A percentile compares a stretch with the other conserved stretches of the same genome.
Conservation (phyloP, 1,140 invertebrate species). For the Ostrea denselamellosa region DNA sequence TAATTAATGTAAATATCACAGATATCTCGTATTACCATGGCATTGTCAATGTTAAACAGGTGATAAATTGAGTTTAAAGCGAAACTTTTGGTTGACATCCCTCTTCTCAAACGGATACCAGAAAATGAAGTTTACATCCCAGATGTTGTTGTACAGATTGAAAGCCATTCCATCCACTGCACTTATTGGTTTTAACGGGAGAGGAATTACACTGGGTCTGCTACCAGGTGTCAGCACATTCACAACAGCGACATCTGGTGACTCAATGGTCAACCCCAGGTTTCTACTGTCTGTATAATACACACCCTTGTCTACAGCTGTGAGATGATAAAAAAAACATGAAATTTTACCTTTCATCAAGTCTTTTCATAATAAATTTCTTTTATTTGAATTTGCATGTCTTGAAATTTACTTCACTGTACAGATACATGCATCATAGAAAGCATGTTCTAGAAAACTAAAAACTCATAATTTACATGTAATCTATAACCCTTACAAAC, state of each 20-base stretch:
- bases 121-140: conserved; percentile 73
- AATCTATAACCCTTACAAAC: too few species aligned
- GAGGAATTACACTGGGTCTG: conserved; percentile 49
- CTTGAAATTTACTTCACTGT: too few species aligned
- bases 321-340: background rate
- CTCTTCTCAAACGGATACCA: conserved; percentile 70
- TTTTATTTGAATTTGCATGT: background rate
- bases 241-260: conserved; percentile 59
- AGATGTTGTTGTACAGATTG: conserved; percentile 73
- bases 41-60: background rate
- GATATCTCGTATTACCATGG: background rate
- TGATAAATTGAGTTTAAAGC: conserved; percentile 57
- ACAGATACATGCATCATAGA: too few species aligned
- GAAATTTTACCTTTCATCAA: background rate
- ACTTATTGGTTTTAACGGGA: conserved; percentile 56
- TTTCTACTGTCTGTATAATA: conserved; percentile 55
- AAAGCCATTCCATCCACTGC: conserved; percentile 66
- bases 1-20: background rate
- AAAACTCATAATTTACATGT: too few species aligned
- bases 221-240: conserved; percentile 60
- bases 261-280: conserved; percentile 57
- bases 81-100: conserved; percentile 57
- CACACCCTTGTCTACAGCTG: conserved; percentile 64
- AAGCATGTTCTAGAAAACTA: too few species aligned
- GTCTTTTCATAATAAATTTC: background rate